A percentile compares a stretch with the other conserved stretches of the same genome.
These are phyloP conservation scores for Gasterosteus aculeatus DNA, from an alignment of 2,113 vertebrate species.

Conservation along the genomic window DNA sequence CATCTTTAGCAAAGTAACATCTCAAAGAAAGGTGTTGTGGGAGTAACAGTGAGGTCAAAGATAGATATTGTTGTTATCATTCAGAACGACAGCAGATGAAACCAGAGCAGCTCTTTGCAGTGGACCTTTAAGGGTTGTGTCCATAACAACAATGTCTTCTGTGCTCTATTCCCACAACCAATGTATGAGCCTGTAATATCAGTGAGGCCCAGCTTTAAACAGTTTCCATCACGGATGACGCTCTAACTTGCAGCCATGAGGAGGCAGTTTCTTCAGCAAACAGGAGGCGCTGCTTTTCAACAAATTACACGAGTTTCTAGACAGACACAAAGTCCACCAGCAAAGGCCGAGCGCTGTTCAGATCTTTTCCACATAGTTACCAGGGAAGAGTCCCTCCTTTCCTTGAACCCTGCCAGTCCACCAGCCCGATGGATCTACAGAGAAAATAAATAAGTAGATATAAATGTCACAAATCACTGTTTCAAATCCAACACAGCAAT, in stretches of 20 bases:
- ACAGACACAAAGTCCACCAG: neutral
- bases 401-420: constrained; percentile 91
- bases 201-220: neutral
- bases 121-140: constrained; percentile 23
- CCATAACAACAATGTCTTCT: neutral
- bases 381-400: constrained; percentile 93
- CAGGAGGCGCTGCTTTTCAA: constrained; percentile 8
- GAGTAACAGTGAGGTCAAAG: constrained; percentile 1
- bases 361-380: constrained; percentile 97
- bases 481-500: neutral
- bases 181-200: constrained; percentile 36
- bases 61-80: constrained; percentile 24
- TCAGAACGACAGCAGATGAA: constrained; percentile 34
- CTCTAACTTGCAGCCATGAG: neutral
- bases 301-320: constrained; percentile 2
- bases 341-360: constrained; percentile 70
- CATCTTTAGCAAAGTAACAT: neutral
- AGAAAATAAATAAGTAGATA: neutral
- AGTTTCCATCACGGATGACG: constrained; percentile 5
- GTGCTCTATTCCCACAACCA: constrained; percentile 10
- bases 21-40: constrained; percentile 11
- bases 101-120: constrained; percentile 51
- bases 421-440: constrained; percentile 91
- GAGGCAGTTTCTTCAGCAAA: constrained; percentile 11
- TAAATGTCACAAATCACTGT: neutral